These are phyloP conservation scores for Prietella phreatophila DNA, from an alignment of 2,113 vertebrate species.

Conservation along the genomic window DNA sequence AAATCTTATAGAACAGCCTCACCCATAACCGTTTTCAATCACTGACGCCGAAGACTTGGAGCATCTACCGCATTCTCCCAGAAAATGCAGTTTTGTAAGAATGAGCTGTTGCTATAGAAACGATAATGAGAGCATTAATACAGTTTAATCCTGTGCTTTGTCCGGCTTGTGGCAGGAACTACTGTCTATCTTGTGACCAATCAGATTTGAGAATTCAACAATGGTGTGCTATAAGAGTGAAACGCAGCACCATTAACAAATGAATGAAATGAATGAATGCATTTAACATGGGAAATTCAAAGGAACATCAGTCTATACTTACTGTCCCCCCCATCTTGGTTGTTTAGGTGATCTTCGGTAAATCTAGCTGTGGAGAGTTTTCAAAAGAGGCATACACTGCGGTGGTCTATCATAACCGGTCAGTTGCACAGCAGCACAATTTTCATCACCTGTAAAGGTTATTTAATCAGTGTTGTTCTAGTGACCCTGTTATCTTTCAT, in stretches of 20 bases:
- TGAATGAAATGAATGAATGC: background rate
- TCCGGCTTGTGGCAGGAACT: background rate
- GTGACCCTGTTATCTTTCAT: background rate
- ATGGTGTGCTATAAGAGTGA: background rate
- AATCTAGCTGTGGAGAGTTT: slow-evolving; percentile 97
- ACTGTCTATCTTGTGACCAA: background rate
- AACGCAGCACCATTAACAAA: background rate
- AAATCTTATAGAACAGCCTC: background rate
- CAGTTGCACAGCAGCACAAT: slow-evolving; percentile 31
- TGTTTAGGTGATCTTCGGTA: slow-evolving; percentile 94
- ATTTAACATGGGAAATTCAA: background rate
- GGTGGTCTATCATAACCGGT: slow-evolving; percentile 98
- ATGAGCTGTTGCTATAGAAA: background rate
- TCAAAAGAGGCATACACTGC: slow-evolving; percentile 95
- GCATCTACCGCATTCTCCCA: background rate
- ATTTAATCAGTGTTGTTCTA: background rate
- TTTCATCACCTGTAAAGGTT: background rate
- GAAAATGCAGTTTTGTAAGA: too few relatives aligned
- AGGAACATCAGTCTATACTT: background rate
- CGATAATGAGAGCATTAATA: background rate
- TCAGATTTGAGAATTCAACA: background rate
- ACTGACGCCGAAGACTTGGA: background rate
- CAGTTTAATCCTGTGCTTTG: too few relatives aligned
- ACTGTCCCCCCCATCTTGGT: background rate
- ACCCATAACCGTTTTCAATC: background rate